Evolutionary conservation across 2,113 vertebrate species (phyloP).

Genomic region (Murina feae): DNA sequence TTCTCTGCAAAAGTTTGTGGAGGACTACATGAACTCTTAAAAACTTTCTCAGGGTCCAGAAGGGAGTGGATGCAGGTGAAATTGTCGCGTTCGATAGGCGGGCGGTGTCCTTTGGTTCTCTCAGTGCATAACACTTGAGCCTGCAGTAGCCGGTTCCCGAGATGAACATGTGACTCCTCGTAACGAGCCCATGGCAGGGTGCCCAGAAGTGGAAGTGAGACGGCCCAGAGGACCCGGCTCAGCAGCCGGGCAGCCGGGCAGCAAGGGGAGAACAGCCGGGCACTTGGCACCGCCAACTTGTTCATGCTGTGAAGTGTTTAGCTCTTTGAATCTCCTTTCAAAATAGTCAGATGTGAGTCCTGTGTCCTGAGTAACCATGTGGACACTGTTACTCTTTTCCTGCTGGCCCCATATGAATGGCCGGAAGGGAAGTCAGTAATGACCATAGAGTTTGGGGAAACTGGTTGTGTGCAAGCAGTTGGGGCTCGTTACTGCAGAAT

Average conservation of each 20-base stretch:
- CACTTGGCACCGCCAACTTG: neutral
- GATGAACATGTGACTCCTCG: neutral
- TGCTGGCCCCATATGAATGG: neutral
- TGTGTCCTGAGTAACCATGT: neutral
- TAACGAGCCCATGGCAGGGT: neutral
- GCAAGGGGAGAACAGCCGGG: neutral
- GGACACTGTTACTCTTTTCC: neutral
- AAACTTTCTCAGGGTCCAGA: neutral
- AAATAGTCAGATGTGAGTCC: neutral
- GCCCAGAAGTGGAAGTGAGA: neutral
- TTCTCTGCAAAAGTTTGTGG: neutral
- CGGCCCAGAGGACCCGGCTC: accelerated
- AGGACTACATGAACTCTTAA: neutral
- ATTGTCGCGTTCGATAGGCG: neutral
- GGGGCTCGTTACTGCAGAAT: neutral
- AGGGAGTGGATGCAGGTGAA: neutral
- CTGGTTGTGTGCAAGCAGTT: neutral
- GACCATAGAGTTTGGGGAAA: neutral
- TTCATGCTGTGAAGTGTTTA: neutral
- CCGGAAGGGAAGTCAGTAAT: neutral
- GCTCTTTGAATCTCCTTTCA: neutral
- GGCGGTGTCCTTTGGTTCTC: neutral
- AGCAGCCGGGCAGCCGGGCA: neutral
- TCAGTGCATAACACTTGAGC: neutral
- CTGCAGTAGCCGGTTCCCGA: neutral